phyloP scores from a whole-genome alignment of 1,140 invertebrate genomes.

The Bombus ignitus region DNA sequence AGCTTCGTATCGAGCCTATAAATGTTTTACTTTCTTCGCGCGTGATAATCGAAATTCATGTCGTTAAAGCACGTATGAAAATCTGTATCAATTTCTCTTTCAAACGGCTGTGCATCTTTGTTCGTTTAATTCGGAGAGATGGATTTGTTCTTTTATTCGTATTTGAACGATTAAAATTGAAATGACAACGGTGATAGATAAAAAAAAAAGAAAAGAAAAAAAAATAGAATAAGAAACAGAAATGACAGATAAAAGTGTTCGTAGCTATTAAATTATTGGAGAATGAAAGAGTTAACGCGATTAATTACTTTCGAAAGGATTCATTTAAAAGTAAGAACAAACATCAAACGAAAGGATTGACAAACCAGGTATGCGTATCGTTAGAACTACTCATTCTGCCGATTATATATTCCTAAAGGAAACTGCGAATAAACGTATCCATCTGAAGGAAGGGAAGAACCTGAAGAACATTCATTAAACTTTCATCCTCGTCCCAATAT shows the following conservation, averaged over 20 bases:
- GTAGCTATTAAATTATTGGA: too few species aligned
- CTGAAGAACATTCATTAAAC: background rate
- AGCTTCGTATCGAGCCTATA: background rate
- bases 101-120: too few species aligned
- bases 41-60: background rate
- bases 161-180: too few species aligned
- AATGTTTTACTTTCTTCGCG: background rate
- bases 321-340: background rate
- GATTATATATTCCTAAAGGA: background rate
- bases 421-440: background rate
- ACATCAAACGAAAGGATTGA: background rate
- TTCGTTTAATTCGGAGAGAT: too few species aligned
- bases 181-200: too few species aligned
- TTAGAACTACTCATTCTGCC: background rate
- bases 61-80: background rate
- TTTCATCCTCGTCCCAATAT: background rate
- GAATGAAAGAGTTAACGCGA: too few species aligned
- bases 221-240: too few species aligned
- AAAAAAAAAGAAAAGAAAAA: too few species aligned
- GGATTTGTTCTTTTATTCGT: too few species aligned
- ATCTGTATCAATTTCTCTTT: background rate
- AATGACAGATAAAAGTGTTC: too few species aligned
- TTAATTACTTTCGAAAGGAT: background rate
- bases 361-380: background rate
- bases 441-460: background rate